Evolutionary conservation across 2,113 vertebrate species (phyloP), one percentile per base, ranked within the genome.

Genomic region (Tupaia tana): DNA sequence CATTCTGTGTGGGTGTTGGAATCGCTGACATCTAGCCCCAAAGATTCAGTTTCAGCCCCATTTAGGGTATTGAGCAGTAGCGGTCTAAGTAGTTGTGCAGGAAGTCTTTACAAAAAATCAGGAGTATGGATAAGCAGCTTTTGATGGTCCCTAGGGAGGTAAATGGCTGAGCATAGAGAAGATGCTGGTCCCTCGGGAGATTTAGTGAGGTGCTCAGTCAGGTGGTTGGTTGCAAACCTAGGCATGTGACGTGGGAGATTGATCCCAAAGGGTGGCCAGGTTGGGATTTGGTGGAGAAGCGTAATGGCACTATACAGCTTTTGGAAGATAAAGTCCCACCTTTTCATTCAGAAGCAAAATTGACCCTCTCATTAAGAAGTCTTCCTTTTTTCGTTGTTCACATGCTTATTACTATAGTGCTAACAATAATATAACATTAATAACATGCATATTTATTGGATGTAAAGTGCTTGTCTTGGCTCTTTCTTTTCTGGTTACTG

Each of bases 281-380:
- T n/a, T 8, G 86, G 52, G 64, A 31, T 90, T 69, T 73, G 86
- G 58, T 77, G 56, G 75, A 97, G 91, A 56, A 89, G 79, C 78
- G 94, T 63, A 31, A 22, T 58, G 69, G 71, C 67, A 56, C 74
- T 56, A 0, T 85, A 10, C 9, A 89, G n/a, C 80, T 79, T 83
- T n/a, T 9, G 56, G 75, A 92, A 93, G 34, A 56, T 64, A n/a
- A 85, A 80, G 70, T 43, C 63, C 24, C 8, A 52, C 66, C 18
- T 88, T 85, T 79, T 77, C 31, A 4, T 77, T 31, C 12, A 64
- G 54, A 34, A 85, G 29, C 27, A 11, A 1, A 3, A 58, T 59
- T 61, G 61, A 31, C 5, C 9, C 20, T 63, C n/a, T 93, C 5
- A 0, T 58, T 77, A 34, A 70, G 59, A 11, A 77, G 1, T 58